phyloP scores from a whole-genome alignment of 2,797 vertebrate species.

The Hydrolagus colliei region DNA sequence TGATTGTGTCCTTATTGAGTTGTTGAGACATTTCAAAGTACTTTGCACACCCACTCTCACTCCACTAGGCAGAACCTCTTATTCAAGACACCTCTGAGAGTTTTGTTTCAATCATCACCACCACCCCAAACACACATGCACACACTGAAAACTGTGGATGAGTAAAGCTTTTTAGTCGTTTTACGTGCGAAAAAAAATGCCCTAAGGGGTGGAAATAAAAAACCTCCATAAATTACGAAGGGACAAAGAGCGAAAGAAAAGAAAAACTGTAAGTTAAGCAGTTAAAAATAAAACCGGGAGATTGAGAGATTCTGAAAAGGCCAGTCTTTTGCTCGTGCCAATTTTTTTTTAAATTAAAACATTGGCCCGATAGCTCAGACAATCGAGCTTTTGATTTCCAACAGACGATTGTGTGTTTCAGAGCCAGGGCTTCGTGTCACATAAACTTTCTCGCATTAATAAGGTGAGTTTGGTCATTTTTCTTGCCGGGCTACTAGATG shows the following conservation, averaged over 20 bases:
- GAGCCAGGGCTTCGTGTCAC: background rate
- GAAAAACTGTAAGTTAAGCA: constrained; percentile 13
- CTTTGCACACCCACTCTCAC: too few species aligned
- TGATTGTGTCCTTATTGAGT: too few species aligned
- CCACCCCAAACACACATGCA: too few species aligned
- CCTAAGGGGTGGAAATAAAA: too few species aligned
- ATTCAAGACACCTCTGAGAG: too few species aligned
- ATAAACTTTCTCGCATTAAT: background rate
- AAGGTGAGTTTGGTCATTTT: background rate
- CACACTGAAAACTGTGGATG: too few species aligned
- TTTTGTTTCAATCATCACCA: too few species aligned
- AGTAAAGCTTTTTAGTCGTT: too few species aligned
- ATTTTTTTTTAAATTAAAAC: background rate
- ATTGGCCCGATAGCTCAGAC: background rate
- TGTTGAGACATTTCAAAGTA: too few species aligned
- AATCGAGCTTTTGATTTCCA: background rate
- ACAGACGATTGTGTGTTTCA: background rate
- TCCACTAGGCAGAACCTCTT: too few species aligned
- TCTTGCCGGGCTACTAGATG: too few species aligned
- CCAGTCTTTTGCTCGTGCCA: background rate
- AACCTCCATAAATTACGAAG: background rate
- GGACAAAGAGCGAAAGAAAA: constrained; percentile 22
- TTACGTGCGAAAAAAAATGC: too few species aligned
- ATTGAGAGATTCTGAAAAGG: constrained; percentile 11
- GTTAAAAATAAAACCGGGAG: background rate